Percentiles rank a stretch among this genome's conserved stretches.
Conservation (phyloP, 30 jellyfish, hydroid and myxozoan species). For the Nemopilema nomurai region DNA sequence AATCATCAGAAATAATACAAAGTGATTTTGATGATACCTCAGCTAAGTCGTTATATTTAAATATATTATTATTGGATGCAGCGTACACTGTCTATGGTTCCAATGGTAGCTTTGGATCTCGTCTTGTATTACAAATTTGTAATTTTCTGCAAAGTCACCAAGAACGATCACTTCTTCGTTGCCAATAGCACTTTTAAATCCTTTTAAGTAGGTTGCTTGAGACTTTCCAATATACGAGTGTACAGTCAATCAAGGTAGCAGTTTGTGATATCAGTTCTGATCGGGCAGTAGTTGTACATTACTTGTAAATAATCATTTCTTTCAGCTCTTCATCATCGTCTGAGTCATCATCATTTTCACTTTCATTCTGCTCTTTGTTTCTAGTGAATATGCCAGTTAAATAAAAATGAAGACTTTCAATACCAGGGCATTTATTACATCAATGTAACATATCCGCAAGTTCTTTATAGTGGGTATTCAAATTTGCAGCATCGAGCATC, state of each 20-base stretch:
- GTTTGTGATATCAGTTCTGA: slow-evolving; percentile 23
- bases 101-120: slow-evolving; percentile 36
- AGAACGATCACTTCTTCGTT: slow-evolving; percentile 1
- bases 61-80: slow-evolving; percentile 14
- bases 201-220: slow-evolving; percentile 22
- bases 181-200: background rate
- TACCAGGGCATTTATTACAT: slow-evolving; percentile 61
- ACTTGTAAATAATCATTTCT: background rate
- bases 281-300: slow-evolving; percentile 30
- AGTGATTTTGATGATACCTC: slow-evolving; percentile 18
- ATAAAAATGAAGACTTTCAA: background rate
- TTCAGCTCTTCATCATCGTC: background rate
- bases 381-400: background rate
- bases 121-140: slow-evolving; percentile 7
- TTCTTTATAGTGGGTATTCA: slow-evolving; percentile 14
- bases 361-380: background rate
- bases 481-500: slow-evolving; percentile 35
- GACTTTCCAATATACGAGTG: slow-evolving; percentile 19
- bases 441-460: slow-evolving; percentile 45
- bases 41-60: background rate
- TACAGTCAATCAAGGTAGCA: background rate
- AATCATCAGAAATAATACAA: slow-evolving; percentile 65
- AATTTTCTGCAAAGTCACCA: slow-evolving; percentile 28
- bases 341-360: slow-evolving; percentile 4
- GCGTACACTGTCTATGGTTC: slow-evolving; percentile 13